Evolutionary conservation across 2,113 vertebrate genomes (phyloP).

Genomic region (Oreochromis spilurus): DNA sequence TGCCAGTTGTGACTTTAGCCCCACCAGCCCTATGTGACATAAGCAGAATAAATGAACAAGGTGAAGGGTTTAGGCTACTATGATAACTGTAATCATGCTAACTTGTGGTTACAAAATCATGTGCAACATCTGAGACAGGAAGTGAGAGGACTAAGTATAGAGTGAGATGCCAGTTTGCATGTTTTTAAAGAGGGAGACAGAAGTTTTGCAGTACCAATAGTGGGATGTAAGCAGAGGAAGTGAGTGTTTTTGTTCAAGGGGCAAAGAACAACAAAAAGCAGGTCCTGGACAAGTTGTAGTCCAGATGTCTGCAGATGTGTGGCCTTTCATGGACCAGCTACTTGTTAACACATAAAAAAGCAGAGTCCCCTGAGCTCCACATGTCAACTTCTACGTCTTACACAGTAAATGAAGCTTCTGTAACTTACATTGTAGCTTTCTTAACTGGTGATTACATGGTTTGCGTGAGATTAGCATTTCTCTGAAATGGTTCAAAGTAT

Average conservation of each 20-base stretch:
- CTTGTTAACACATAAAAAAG: neutral
- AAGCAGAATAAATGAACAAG: neutral
- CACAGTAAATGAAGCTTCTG: neutral
- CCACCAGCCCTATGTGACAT: neutral
- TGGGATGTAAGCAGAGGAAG: neutral
- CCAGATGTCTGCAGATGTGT: neutral
- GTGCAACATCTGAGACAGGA: slow-evolving; percentile 18
- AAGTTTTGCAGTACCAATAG: neutral
- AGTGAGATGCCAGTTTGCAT: neutral
- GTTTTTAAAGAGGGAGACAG: neutral
- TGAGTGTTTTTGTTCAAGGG: neutral
- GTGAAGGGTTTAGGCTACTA: neutral
- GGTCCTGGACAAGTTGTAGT: neutral
- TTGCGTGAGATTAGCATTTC: neutral
- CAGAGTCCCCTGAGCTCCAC: neutral
- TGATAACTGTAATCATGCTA: neutral
- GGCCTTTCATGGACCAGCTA: neutral
- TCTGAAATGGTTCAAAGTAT: neutral
- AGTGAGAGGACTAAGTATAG: slow-evolving; percentile 19
- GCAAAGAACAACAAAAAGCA: neutral
- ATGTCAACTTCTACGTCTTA: neutral
- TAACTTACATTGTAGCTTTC: neutral
- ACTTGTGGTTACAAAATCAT: neutral
- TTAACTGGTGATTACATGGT: neutral
- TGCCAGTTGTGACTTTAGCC: neutral